Percentiles rank a stretch among this genome's conserved stretches.
phyloP scores from a whole-genome alignment of 2,888 invertebrate species.

The Dasypogon diadema region DNA sequence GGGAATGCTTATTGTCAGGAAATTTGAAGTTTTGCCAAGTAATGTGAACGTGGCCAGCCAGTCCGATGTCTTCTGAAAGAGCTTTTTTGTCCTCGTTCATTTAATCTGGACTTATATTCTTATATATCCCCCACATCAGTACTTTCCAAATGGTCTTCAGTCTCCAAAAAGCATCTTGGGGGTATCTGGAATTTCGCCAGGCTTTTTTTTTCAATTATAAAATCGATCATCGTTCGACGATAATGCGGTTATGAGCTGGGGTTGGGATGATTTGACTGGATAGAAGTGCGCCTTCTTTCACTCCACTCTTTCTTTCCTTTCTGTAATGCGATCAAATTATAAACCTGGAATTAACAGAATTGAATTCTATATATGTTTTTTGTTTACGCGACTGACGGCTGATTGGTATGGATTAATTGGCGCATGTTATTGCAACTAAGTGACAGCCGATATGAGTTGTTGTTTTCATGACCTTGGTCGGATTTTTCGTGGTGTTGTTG shows the following conservation, averaged over 20 bases:
- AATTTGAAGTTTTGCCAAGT: conserved; percentile 29
- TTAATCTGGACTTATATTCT: neutral
- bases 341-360: neutral
- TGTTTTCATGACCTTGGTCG: conserved; percentile 36
- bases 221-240: neutral
- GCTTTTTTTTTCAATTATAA: conserved; percentile 36
- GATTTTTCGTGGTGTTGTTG: conserved; percentile 29
- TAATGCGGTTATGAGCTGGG: neutral
- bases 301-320: neutral
- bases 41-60: neutral
- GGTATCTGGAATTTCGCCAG: conserved; percentile 17
- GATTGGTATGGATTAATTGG: conserved; percentile 38
- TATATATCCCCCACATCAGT: neutral
- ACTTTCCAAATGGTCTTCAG: neutral
- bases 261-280: conserved; percentile 16
- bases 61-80: neutral
- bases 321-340: conserved; percentile 3
- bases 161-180: neutral
- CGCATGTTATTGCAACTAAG: conserved; percentile 41
- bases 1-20: neutral
- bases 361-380: conserved; percentile 24
- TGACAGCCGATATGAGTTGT: conserved; percentile 49
- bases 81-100: neutral
- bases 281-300: conserved; percentile 1
- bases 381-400: conserved; percentile 42